phyloP scores from a whole-genome alignment of 1,140 invertebrate species.

The Halyomorpha halys region DNA sequence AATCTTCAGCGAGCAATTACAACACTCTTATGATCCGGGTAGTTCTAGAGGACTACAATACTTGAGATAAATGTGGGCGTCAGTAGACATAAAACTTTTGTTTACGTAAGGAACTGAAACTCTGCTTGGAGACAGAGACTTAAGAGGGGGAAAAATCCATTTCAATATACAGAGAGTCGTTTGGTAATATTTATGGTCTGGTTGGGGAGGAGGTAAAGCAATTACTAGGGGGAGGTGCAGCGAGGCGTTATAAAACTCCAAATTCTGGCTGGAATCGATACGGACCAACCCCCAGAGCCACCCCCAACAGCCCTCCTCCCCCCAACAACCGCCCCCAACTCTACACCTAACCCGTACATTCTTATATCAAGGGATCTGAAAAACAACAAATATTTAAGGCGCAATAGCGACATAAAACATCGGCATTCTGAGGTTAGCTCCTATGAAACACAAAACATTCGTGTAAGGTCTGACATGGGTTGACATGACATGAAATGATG shows the following conservation, averaged over 20 bases:
- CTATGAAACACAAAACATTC: too few relatives aligned
- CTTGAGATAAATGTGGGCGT: background rate
- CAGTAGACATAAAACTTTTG: background rate
- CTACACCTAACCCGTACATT: background rate
- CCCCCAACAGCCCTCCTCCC: background rate
- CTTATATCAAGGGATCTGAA: background rate
- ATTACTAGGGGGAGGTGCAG: conserved; percentile 12
- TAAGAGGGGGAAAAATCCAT: conserved; percentile 12
- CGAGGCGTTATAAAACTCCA: conserved; percentile 17
- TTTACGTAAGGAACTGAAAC: conserved; percentile 1
- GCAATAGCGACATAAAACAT: too few relatives aligned
- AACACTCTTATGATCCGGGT: too few relatives aligned
- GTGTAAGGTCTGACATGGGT: too few relatives aligned
- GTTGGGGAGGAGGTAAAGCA: conserved; percentile 14
- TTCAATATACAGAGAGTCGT: conserved; percentile 17
- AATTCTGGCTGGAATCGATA: conserved; percentile 14
- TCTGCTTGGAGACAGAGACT: background rate
- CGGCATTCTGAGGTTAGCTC: too few relatives aligned
- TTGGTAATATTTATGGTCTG: conserved; percentile 16
- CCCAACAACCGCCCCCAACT: background rate
- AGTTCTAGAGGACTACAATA: background rate
- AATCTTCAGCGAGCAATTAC: too few relatives aligned
- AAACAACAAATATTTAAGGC: background rate
- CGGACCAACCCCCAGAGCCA: background rate
- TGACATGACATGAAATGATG: too few relatives aligned